phyloP scores from a whole-genome alignment of 2,797 vertebrate genomes.

The Paratrypauchen microcephalus region DNA sequence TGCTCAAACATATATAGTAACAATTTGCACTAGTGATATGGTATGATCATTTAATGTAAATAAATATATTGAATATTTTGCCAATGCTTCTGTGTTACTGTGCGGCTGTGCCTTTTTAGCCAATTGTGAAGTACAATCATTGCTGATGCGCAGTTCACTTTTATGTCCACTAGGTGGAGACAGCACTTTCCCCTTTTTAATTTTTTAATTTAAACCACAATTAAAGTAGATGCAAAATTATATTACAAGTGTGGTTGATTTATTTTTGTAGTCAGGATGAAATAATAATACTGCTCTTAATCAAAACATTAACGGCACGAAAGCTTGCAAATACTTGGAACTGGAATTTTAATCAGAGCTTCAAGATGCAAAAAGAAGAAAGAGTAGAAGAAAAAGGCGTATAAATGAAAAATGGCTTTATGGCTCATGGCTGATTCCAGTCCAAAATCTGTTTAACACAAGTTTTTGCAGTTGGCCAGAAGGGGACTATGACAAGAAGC shows the following conservation, averaged over 20 bases:
- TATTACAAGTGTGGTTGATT: constrained; percentile 15
- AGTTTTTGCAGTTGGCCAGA: too few relatives aligned
- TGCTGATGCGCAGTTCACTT: constrained; percentile 40
- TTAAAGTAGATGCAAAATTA: constrained; percentile 63
- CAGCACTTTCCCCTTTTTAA: constrained; percentile 44
- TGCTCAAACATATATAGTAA: constrained; percentile 11
- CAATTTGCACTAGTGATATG: background rate
- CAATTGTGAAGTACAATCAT: constrained; percentile 77
- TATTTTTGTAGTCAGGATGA: background rate
- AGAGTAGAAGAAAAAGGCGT: too few relatives aligned
- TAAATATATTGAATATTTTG: constrained; percentile 27
- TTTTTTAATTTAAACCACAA: constrained; percentile 41
- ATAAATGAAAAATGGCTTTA: too few relatives aligned
- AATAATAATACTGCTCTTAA: background rate
- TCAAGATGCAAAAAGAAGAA: too few relatives aligned
- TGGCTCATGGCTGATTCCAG: too few relatives aligned
- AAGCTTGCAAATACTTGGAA: too few relatives aligned
- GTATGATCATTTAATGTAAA: constrained; percentile 39
- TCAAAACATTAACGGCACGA: too few relatives aligned
- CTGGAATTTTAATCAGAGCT: too few relatives aligned
- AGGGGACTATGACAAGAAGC: too few relatives aligned
- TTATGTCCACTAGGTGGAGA: constrained; percentile 49
- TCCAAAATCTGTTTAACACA: too few relatives aligned
- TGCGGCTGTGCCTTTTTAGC: constrained; percentile 61
- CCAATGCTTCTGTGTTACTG: constrained; percentile 40